Percentiles rank a stretch among this genome's conserved stretches.
phyloP scores from a whole-genome alignment of 2,888 invertebrate genomes.

The Monochamus alternatus region DNA sequence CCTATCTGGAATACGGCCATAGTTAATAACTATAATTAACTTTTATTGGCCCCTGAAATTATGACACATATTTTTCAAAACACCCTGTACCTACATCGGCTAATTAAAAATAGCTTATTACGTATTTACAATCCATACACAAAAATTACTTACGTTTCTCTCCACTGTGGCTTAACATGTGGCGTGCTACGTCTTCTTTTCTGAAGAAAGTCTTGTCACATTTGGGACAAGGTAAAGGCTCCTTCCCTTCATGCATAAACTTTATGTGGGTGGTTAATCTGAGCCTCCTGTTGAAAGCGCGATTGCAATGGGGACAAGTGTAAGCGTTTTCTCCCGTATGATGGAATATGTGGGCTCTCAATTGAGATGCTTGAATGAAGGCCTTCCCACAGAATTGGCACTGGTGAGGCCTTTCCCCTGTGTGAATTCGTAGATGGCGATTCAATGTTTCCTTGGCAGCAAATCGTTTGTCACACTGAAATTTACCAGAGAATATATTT shows the following conservation, averaged over 20 bases:
- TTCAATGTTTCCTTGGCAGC: slow-evolving; percentile 84
- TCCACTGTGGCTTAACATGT: slow-evolving; percentile 75
- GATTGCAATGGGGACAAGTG: slow-evolving; percentile 76
- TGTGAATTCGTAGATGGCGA: slow-evolving; percentile 71
- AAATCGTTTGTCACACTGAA: slow-evolving; percentile 83
- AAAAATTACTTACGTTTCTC: slow-evolving; percentile 72
- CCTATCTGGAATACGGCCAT: too few species aligned
- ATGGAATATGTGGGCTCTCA: slow-evolving; percentile 85
- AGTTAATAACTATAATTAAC: too few species aligned
- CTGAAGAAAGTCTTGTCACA: slow-evolving; percentile 77
- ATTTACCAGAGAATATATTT: slow-evolving; percentile 39
- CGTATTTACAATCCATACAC: too few species aligned
- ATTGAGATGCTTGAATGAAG: slow-evolving; percentile 87
- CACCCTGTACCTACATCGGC: too few species aligned
- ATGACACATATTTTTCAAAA: too few species aligned
- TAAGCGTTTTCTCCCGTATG: slow-evolving; percentile 81
- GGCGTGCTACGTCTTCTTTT: slow-evolving; percentile 77
- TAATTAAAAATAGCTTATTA: too few species aligned
- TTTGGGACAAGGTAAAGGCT: slow-evolving; percentile 73
- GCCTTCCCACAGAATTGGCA: slow-evolving; percentile 82
- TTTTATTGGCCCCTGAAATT: too few species aligned
- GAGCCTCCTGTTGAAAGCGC: slow-evolving; percentile 69
- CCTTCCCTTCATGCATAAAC: slow-evolving; percentile 76
- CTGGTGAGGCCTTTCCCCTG: slow-evolving; percentile 75
- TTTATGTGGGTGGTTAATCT: slow-evolving; percentile 75